Evolutionary conservation across 2,888 invertebrate genomes (phyloP), one percentile per base, ranked within the genome.

Genomic region (Epistrophe eligans): DNA sequence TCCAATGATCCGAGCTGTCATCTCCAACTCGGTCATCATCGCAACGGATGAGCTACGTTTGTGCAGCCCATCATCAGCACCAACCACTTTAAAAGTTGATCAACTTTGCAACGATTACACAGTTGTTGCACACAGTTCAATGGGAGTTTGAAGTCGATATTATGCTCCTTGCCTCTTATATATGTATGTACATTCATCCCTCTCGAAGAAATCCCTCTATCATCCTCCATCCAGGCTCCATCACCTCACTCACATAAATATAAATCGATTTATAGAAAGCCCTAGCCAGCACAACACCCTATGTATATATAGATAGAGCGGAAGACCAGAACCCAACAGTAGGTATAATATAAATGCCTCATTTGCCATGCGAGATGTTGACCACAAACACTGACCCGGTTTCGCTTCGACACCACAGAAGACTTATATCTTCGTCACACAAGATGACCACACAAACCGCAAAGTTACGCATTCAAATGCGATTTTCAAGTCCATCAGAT

Each of bases 381-480:
- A 87, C 87, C 87, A 24, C 83, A 83, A 79, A 83, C 83, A 82
- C 79, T 83, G 87, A 87, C 87, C 87, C 79, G 83, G 66, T 79
- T 87, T 87, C 87, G 83, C 76, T 79, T 72, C 66, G 55, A 50
- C 79, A 76, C 83, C 76, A 52, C 87, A 72, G 8, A 85, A 76
- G 71, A 83, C 83, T 87, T 87, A 87, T 87, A 87, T 87, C 87
- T 77, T 79, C 83, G 64, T 82, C 82, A 72, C 83, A 83, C 62
- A 62, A 87, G 87, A 83, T 83, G 83, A 72, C 87, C 87, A 79
- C 87, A 79, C 72, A 76, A 38, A 67, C 87, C 83, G 60, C 87
- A 82, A 87, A 76, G 76, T 79, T 87, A 76, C 82, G 82, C 79
- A 87, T 87, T 87, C 87, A 87, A 82, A 87, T 87, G 77, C 70